Base-by-base conservation (phyloP, 2,888 invertebrate genomes). In the Suillia variegata region DNA sequence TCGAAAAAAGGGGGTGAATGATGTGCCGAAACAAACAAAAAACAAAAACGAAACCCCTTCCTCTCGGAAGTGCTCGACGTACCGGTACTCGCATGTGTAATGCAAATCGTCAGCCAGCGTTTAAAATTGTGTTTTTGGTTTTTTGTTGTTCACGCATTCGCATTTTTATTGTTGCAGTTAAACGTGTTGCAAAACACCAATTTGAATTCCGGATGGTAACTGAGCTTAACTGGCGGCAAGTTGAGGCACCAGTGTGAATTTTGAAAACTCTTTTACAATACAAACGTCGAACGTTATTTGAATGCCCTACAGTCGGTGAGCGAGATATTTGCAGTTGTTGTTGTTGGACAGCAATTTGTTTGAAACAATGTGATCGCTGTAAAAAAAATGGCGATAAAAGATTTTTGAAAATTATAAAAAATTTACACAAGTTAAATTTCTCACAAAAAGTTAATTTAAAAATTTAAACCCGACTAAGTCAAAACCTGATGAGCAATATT, bases 141-240 rank as follows among this genome's bases (percentile, higher is more conserved):
- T n/a, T n/a, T n/a, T n/a, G n/a, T n/a, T 48, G 53, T 53, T 53
- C 58, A 53, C 48, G 24, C 20, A 3, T 8, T 50, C 42, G 31
- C 33, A 15, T 58, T 62, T 63, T 63, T 59, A 67, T 63, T 65
- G 62, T 59, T 52, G 42, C 62, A 65, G 58, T 62, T 63, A 62
- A 64, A 66, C 56, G 54, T 62, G n/a, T n/a, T n/a, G n/a, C n/a
- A n/a, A n/a, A 6, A 12, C 31, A 31, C 6, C 38, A n/a, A 38
- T 38, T 38, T n/a, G 10, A 38, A 38, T 10, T 10, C 38, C 31
- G 31, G 6, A 8, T 31, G 31, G 31, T 12, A 31, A 6, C 51
- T 52, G 53, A 53, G 54, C 24, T 24, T 42, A 49, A 34, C 34
- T 45, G 54, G 47, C 34, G 18, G 24, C 17, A 42, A 13, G n/a